Conservation (phyloP, 2,888 invertebrate species). For the Sylvicola cinctus region DNA sequence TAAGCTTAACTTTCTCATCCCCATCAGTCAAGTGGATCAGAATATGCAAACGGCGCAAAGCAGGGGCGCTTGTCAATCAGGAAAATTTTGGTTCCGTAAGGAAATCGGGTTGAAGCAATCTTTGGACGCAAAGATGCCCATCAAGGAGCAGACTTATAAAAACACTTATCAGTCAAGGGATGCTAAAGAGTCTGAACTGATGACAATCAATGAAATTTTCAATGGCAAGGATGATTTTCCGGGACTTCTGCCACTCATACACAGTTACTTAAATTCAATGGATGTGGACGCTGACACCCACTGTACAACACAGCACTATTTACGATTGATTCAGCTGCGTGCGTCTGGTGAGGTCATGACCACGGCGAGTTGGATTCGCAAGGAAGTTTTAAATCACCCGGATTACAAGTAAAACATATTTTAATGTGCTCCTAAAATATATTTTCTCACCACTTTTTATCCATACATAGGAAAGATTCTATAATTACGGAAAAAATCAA, state of each 20-base stretch:
- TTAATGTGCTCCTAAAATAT: too few species aligned
- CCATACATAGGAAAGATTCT: conserved; percentile 79
- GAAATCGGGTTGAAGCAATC: conserved; percentile 35
- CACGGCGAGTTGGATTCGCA: conserved; percentile 85
- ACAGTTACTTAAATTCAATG: conserved; percentile 83
- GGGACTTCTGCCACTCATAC: conserved; percentile 83
- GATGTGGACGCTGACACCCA: conserved; percentile 97
- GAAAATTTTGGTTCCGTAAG: conserved; percentile 87
- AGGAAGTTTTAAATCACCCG: conserved; percentile 71
- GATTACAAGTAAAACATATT: conserved; percentile 82
- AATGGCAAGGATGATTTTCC: conserved; percentile 91
- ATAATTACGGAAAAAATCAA: conserved; percentile 71
- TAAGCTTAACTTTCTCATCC: conserved; percentile 87
- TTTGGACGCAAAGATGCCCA: conserved; percentile 21
- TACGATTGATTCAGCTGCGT: conserved; percentile 73
- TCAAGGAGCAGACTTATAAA: conserved; percentile 13
- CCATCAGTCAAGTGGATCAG: conserved; percentile 93
- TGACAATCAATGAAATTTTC: conserved; percentile 92
- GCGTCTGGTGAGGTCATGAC: conserved; percentile 81
- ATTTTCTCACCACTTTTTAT: too few species aligned
- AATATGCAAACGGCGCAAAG: conserved; percentile 94
- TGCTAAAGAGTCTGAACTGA: conserved; percentile 41
- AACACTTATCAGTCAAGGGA: conserved; percentile 10
- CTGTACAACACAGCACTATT: conserved; percentile 91
- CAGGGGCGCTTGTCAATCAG: conserved; percentile 59